A percentile compares a stretch with the other conserved stretches of the same genome.
These are phyloP conservation scores for Myotis vivesi DNA, from an alignment of 2,797 vertebrate species.

Conservation along the genomic window DNA sequence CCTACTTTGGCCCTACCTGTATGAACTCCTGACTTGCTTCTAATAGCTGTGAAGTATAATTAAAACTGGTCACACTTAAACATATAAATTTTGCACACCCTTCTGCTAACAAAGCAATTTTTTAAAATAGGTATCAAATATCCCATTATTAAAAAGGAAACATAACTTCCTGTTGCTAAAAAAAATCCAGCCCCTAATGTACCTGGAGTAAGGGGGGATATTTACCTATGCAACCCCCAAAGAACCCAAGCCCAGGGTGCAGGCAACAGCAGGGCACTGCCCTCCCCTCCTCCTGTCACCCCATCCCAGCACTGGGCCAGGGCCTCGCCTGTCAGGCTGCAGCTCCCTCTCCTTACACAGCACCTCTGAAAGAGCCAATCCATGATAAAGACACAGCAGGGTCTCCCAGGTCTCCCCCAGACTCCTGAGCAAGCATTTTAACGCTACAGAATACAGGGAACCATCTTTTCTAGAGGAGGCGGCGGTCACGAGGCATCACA, in stretches of 20 bases:
- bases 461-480: neutral
- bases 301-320: neutral
- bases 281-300: neutral
- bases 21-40: neutral
- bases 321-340: neutral
- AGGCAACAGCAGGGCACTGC: neutral
- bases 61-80: neutral
- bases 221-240: neutral
- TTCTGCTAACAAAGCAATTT: slow-evolving; percentile 21
- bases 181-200: neutral
- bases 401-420: neutral
- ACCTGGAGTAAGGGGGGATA: neutral
- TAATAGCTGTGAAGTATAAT: neutral
- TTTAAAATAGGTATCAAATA: slow-evolving; percentile 19
- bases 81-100: neutral
- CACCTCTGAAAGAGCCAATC: neutral
- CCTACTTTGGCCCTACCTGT: neutral
- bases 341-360: neutral
- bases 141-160: slow-evolving; percentile 44
- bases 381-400: neutral
- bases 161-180: neutral
- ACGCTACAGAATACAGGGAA: neutral
- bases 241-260: neutral
- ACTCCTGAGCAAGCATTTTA: slow-evolving; percentile 13
- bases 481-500: neutral